These are phyloP conservation scores for Panulirus ornatus DNA, from an alignment of 1,140 invertebrate genomes.

Conservation along the genomic window DNA sequence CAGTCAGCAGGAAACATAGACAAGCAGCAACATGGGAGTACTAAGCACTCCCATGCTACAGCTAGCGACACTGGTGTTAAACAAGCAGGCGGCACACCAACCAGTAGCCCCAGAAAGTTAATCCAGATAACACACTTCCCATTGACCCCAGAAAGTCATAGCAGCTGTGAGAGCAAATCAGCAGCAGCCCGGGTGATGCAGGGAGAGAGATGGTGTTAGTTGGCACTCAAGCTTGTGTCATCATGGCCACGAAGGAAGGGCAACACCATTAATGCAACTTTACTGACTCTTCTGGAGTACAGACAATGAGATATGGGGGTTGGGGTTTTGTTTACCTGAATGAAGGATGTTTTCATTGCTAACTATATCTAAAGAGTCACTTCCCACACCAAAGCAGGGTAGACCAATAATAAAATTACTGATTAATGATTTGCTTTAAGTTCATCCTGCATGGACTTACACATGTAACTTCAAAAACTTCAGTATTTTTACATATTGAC, in stretches of 20 bases:
- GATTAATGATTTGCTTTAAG: no score
- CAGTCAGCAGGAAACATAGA: constrained; percentile 50
- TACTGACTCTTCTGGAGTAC: not conserved
- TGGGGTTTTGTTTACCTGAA: not conserved
- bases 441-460: no score
- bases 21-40: constrained; percentile 35
- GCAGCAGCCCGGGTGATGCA: constrained; percentile 46
- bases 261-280: not conserved
- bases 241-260: constrained; percentile 28
- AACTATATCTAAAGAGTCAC: no score
- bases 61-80: constrained; percentile 46
- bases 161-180: constrained; percentile 45
- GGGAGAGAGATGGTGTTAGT: constrained; percentile 48
- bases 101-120: not conserved
- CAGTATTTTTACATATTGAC: no score
- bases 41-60: constrained; percentile 37
- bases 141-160: constrained; percentile 33
- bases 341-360: no score
- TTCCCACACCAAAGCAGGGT: no score
- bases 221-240: constrained; percentile 54
- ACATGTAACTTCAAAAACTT: no score
- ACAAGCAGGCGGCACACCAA: constrained; percentile 56
- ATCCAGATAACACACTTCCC: not conserved
- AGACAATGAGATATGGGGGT: not conserved
- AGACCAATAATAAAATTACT: no score